Conservation (phyloP, 2,888 invertebrate genomes). For the Drosophila acutilabella region DNA sequence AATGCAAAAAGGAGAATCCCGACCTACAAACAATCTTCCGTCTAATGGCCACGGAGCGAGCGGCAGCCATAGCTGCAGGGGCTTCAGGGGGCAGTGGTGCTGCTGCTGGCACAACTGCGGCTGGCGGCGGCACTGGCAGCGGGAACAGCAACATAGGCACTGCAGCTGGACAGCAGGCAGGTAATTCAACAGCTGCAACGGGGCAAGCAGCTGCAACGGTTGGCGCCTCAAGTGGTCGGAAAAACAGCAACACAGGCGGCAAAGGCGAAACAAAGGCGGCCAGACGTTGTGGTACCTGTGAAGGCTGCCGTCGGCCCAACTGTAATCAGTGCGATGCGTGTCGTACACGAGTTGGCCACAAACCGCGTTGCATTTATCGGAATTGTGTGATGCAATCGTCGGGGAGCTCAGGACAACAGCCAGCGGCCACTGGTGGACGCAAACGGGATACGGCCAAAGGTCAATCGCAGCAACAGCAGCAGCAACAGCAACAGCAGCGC, state of each 20-base stretch:
- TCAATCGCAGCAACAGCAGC: constrained; percentile 57
- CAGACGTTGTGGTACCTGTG: constrained; percentile 90
- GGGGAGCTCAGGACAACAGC: constrained; percentile 33
- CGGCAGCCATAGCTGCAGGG: constrained; percentile 47
- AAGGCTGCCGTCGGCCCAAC: constrained; percentile 87
- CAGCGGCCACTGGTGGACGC: constrained; percentile 41
- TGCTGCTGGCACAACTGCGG: constrained; percentile 38
- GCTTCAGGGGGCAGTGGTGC: constrained; percentile 12
- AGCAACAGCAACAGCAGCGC: constrained; percentile 64
- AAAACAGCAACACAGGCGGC: constrained; percentile 76
- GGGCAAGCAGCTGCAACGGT: neutral
- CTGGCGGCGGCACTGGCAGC: constrained; percentile 15
- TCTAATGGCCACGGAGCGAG: constrained; percentile 79
- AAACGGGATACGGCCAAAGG: constrained; percentile 74
- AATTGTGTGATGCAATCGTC: constrained; percentile 83
- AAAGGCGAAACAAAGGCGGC: constrained; percentile 52
- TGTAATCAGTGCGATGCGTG: constrained; percentile 84
- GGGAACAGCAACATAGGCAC: constrained; percentile 9
- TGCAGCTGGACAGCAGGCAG: constrained; percentile 18
- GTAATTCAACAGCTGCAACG: neutral
- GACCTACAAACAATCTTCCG: constrained; percentile 88
- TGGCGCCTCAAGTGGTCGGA: constrained; percentile 21
- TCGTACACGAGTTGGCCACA: constrained; percentile 82
- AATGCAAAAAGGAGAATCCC: constrained; percentile 93
- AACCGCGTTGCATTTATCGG: constrained; percentile 86